phyloP scores from a whole-genome alignment of 2,113 vertebrate genomes.

The Synchiropus splendidus region DNA sequence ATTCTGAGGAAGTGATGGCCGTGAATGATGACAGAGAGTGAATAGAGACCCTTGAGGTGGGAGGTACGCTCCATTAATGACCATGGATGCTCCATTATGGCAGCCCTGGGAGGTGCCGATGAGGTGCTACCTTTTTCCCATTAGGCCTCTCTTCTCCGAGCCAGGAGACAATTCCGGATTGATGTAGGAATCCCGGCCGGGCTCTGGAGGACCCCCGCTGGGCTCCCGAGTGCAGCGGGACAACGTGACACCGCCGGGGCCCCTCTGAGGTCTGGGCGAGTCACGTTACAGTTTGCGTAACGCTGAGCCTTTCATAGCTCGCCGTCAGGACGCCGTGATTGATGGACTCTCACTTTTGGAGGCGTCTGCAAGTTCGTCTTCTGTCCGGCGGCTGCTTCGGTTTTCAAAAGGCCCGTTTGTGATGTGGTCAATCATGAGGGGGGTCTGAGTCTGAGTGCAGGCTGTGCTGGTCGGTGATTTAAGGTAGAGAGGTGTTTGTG shows the following conservation, averaged over 20 bases:
- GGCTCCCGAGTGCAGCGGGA: conserved; percentile 25
- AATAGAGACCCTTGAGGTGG: conserved; percentile 70
- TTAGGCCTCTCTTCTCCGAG: conserved; percentile 43
- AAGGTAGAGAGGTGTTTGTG: too few species aligned
- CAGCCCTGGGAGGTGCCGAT: conserved; percentile 55
- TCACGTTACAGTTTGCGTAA: conserved; percentile 58
- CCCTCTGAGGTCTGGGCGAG: conserved; percentile 42
- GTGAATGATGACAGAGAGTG: conserved; percentile 75
- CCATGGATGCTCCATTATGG: conserved; percentile 67
- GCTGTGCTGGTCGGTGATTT: too few species aligned
- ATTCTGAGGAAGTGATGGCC: conserved; percentile 79
- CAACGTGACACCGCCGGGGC: conserved; percentile 44
- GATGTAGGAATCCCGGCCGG: conserved; percentile 38
- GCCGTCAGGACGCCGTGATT: conserved; percentile 42
- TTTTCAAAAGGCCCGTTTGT: too few species aligned
- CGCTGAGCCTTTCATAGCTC: conserved; percentile 31
- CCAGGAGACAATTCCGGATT: conserved; percentile 38
- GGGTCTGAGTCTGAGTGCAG: too few species aligned
- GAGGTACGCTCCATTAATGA: conserved; percentile 68
- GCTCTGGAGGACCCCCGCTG: conserved; percentile 17
- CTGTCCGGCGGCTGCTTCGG: too few species aligned
- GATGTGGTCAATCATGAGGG: too few species aligned
- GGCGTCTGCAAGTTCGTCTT: background rate
- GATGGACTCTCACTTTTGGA: conserved; percentile 52
- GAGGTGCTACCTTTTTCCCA: conserved; percentile 53